Base-by-base conservation (phyloP, 2,797 vertebrate genomes). In the Takifugu rubripes region DNA sequence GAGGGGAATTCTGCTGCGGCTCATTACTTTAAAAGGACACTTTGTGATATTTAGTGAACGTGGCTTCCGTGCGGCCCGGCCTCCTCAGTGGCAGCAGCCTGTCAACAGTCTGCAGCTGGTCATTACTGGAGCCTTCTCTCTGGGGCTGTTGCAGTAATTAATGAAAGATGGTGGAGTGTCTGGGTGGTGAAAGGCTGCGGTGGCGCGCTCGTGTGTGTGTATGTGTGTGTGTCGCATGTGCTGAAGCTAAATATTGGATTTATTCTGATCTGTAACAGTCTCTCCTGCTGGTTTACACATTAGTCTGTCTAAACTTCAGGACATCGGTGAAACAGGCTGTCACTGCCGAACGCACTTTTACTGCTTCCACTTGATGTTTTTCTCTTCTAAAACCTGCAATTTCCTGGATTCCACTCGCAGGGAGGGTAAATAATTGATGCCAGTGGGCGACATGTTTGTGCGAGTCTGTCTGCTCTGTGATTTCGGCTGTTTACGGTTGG, bases 371-470 rank as follows among this genome's bases (percentile, higher is more conserved):
- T 14, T 14, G 36, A 10, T 40, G 36, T 40, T 49, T 62, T 3
- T 54, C 29, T 61, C 47, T 61, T 50, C 54, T 40, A 72, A 72
- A 68, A 59, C 27, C 44, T 58, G 53, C n/a, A 59, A 36, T 71
- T 71, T 68, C 55, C 47, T 26, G 9, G 52, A 57, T 56, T 81
- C 64, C 42, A 56, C 52, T 63, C 72, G 59, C 65, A 66, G 61
- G 50, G 52, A 47, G 43, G 40, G 45, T 84, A 25, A 79, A 86
- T 86, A 73, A 79, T 85, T 84, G 17, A 82, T 74, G 49, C 49
- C 10, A 36, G 45, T 52, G 64, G 49, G 49, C 54, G 60, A 43
- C 31, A 67, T 54, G 56, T 70, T 54, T 59, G 25, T 59, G 59
- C 62, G 53, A 55, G 31, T 64, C 62, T 66, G 46, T 66, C 64